Conservation (phyloP, 2,888 invertebrate species). For the Orthonychiurus folsomi region DNA sequence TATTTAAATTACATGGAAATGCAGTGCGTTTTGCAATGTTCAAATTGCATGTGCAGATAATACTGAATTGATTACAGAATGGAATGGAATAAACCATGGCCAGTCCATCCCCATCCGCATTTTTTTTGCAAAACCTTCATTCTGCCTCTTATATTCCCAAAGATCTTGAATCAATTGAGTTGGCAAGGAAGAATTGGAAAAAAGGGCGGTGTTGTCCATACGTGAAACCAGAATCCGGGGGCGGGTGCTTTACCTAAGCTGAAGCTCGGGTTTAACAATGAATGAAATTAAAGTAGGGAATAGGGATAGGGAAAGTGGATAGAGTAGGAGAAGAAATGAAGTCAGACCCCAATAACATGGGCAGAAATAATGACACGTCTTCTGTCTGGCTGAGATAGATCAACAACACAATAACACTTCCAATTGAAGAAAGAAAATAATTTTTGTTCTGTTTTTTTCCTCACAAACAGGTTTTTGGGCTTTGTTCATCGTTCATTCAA, state of each 20-base stretch:
- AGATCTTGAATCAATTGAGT: no score
- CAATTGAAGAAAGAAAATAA: neutral
- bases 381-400: neutral
- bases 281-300: no score
- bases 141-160: neutral
- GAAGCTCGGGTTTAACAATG: no score
- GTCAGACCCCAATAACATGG: neutral
- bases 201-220: no score
- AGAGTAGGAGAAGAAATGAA: neutral
- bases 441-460: neutral
- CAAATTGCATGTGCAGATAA: neutral
- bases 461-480: neutral
- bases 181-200: no score
- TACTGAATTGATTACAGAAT: neutral
- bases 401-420: neutral
- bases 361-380: neutral
- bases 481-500: neutral
- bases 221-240: no score
- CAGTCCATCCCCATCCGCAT: no score
- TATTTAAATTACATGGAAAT: neutral
- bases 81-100: no score
- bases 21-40: neutral
- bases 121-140: neutral
- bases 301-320: no score
- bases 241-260: no score